Base-by-base conservation (phyloP, 2,797 vertebrate genomes). In the Emys orbicularis region DNA sequence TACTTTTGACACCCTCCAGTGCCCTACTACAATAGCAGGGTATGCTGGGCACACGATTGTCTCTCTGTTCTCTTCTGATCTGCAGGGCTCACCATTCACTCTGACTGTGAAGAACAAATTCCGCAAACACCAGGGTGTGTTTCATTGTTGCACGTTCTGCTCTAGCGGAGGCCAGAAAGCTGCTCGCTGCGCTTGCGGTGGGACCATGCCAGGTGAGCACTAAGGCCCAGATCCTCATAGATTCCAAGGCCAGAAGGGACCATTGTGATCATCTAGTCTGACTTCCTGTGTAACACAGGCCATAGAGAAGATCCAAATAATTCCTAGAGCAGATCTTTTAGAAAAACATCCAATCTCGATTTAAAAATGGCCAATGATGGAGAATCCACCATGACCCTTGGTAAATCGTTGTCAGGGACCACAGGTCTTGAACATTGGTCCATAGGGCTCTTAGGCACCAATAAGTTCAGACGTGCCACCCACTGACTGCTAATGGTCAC, bases 131-230 rank as follows among this genome's bases (percentile, higher is more conserved):
- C 76, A 37, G 0, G 99, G 99, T 0, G 97, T 98, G 13, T 99
- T 99, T 93, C 99, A 99, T 97, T 99, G 99, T 98, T 99, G 99
- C 96, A 98, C 99, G 0, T 99, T 99, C 98, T 99, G 99, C 97
- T 99, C 99, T 86, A 99, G 99, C 0, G 98, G 99, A 68, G 99
- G 99, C 6, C 97, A 98, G 96, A 99, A 99, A 94, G 98, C 98
- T 1, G 99, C 98, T 72, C 98, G 97, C 84, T 99, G 99, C 77
- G 99, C 99, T 87, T 99, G 99, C 87, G 96, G 99, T 4, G 99
- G 99, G n/a, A 99, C 99, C 85, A 99, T 99, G 99, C 99, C 99
- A 97, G 99, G 99, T 99, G 94, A 79, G 98, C 82, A 56, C 76
- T 89, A 72, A 41, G 21, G 19, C 68, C 68, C n/a, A 72, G 68